Percentiles rank a stretch among this genome's conserved stretches.
Conservation (phyloP, 2,797 vertebrate species). For the Numenius phaeopus region DNA sequence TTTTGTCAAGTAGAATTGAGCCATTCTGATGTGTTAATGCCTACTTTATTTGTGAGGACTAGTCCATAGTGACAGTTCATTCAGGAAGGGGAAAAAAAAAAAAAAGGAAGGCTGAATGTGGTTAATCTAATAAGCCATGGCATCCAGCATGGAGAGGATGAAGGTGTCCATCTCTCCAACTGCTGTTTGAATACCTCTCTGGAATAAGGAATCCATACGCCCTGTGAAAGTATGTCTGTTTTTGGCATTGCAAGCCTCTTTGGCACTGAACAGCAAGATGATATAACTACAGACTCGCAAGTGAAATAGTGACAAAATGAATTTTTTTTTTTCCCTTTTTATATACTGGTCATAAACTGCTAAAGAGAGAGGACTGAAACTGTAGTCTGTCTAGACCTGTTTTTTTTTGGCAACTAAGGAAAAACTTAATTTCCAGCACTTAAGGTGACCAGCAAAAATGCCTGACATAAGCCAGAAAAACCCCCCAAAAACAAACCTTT, state of each 20-base stretch:
- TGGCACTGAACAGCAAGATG: neutral
- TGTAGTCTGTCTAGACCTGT: neutral
- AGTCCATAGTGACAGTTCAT: neutral
- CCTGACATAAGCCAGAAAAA: neutral
- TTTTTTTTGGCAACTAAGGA: neutral
- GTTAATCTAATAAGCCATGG: neutral
- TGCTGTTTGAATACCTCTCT: neutral
- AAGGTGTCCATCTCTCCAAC: neutral
- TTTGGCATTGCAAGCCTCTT: neutral
- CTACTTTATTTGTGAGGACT: neutral
- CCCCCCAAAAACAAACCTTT: neutral
- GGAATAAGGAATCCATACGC: neutral
- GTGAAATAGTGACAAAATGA: neutral
- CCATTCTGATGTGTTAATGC: neutral
- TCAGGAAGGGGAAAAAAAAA: neutral
- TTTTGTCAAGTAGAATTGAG: neutral
- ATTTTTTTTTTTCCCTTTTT: neutral
- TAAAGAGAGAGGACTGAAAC: neutral
- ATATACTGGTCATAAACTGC: neutral
- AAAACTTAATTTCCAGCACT: neutral
- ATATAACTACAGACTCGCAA: neutral
- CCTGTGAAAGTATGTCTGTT: neutral
- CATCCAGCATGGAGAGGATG: neutral
- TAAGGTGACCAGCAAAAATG: neutral
- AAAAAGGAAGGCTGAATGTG: neutral